phyloP scores from a whole-genome alignment of 2,113 vertebrate genomes.

The Calyptomena viridis region DNA sequence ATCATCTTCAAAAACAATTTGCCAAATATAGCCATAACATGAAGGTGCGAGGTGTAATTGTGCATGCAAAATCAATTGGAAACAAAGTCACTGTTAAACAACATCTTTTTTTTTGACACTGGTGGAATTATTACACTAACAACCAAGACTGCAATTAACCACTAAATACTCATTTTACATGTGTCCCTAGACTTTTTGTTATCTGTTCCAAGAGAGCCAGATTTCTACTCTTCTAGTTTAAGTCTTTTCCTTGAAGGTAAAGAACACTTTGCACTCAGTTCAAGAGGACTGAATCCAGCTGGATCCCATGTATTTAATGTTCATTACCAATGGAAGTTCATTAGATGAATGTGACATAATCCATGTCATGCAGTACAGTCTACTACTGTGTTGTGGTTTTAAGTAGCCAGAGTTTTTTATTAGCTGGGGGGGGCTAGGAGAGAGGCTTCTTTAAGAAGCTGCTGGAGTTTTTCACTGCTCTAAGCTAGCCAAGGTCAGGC shows the following conservation, averaged over 20 bases:
- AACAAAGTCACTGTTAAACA: not conserved
- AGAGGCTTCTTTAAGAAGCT: too few species aligned
- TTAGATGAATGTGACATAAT: accelerated
- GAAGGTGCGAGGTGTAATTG: not conserved
- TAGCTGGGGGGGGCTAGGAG: too few species aligned
- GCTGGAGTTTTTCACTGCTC: too few species aligned
- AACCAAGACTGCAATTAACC: not conserved
- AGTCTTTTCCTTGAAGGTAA: not conserved
- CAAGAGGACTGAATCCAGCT: not conserved
- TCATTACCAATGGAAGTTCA: accelerated
- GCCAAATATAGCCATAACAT: not conserved
- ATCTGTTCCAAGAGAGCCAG: not conserved
- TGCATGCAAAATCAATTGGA: not conserved
- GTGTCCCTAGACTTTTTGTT: not conserved
- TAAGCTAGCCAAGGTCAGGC: too few species aligned
- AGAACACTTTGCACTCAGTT: not conserved
- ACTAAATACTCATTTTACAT: not conserved
- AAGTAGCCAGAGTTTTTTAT: too few species aligned
- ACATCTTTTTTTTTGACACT: not conserved
- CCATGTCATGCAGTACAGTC: not conserved
- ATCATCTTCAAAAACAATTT: not conserved
- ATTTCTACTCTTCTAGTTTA: not conserved
- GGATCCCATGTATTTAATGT: not conserved
- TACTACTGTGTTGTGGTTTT: too few species aligned
- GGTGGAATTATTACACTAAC: not conserved